A percentile compares a stretch with the other conserved stretches of the same genome.
Evolutionary conservation across 2,113 vertebrate species (phyloP).

Genomic region (Mormyrus iriodes): DNA sequence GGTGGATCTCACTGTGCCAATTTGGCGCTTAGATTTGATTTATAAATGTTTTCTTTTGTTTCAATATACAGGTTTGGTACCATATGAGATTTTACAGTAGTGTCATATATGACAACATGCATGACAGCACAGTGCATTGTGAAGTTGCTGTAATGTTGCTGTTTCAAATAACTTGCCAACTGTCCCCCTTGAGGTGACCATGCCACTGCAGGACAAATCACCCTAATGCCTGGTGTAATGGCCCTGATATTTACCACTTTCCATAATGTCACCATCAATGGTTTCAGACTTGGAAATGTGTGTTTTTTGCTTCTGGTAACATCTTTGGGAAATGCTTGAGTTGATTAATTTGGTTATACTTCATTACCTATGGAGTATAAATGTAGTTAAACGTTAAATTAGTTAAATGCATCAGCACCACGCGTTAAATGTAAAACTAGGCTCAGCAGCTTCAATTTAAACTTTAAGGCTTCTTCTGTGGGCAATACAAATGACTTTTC

Average conservation of each 20-base stretch:
- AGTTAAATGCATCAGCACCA: background rate
- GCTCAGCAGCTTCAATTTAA: background rate
- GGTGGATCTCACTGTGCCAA: constrained; percentile 17
- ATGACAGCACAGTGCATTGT: constrained; percentile 28
- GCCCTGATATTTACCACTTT: background rate
- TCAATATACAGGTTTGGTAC: constrained; percentile 19
- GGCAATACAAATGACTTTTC: background rate
- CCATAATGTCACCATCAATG: background rate
- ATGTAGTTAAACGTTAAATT: constrained; percentile 3
- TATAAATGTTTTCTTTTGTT: background rate
- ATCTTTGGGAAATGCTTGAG: background rate
- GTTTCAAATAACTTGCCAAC: background rate
- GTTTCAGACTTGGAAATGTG: background rate
- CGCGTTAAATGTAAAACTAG: background rate
- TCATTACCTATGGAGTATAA: constrained; percentile 6
- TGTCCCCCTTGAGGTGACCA: background rate
- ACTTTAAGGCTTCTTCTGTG: background rate
- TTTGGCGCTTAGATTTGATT: background rate
- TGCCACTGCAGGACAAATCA: background rate
- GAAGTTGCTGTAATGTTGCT: background rate
- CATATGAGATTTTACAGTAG: constrained; percentile 32
- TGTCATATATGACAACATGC: constrained; percentile 20
- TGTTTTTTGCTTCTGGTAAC: background rate
- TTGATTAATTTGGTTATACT: background rate
- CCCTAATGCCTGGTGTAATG: background rate